These are phyloP conservation scores for Timema podura DNA, from an alignment of 2,888 invertebrate species.

Conservation along the genomic window DNA sequence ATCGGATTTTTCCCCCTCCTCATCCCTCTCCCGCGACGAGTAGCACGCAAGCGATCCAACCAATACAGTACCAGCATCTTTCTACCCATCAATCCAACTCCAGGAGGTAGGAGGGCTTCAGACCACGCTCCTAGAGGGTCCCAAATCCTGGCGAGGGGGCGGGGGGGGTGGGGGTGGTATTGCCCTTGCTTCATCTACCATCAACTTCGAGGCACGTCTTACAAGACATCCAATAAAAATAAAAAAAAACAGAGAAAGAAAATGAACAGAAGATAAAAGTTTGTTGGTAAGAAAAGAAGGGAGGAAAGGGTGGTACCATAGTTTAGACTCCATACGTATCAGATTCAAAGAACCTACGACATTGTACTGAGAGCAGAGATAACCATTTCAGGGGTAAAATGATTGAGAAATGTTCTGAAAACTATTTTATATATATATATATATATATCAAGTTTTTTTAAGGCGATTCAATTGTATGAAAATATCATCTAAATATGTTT, in stretches of 20 bases:
- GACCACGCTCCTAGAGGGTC: not conserved
- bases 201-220: conserved; percentile 13
- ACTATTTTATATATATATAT: too few species aligned
- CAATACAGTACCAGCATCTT: conserved; percentile 19
- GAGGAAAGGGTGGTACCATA: not conserved
- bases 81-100: conserved; percentile 27
- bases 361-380: too few species aligned
- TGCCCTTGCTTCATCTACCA: conserved; percentile 12
- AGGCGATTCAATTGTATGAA: too few species aligned
- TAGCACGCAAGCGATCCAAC: conserved; percentile 17
- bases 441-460: too few species aligned
- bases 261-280: not conserved
- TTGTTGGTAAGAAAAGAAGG: not conserved
- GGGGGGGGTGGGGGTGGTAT: not conserved
- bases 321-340: too few species aligned
- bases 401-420: too few species aligned
- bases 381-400: too few species aligned
- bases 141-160: not conserved
- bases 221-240: conserved; percentile 16
- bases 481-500: too few species aligned
- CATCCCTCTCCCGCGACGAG: not conserved
- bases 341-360: too few species aligned
- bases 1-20: conserved; percentile 25
- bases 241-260: not conserved
- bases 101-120: conserved; percentile 11